These are phyloP conservation scores for Apamea crenata DNA, from an alignment of 2,888 invertebrate genomes.

Conservation along the genomic window DNA sequence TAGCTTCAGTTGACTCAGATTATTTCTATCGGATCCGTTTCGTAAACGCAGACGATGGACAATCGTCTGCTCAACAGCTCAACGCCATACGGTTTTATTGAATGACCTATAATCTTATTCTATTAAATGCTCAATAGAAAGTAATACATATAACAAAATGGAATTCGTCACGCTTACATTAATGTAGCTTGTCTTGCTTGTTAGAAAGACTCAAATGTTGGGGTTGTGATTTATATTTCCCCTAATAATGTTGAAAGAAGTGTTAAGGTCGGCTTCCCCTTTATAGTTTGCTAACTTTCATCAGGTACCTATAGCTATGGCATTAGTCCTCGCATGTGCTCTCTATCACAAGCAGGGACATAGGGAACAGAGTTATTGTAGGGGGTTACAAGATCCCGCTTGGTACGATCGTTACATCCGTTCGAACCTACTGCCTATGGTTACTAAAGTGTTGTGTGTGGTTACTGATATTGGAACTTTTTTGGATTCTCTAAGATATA, in stretches of 20 bases:
- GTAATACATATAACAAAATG: not conserved
- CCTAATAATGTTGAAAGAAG: slow-evolving; percentile 6
- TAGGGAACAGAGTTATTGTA: not conserved
- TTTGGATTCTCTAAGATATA: not conserved
- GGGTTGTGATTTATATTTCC: not conserved
- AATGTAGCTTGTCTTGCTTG: not conserved
- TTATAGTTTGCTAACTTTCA: not conserved
- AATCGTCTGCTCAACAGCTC: too few species aligned
- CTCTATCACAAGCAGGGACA: not conserved
- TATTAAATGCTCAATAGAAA: not conserved
- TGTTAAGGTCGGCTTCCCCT: not conserved
- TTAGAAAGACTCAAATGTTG: not conserved
- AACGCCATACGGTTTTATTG: not conserved
- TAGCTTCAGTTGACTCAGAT: slow-evolving; percentile 15
- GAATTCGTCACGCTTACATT: not conserved
- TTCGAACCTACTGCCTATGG: not conserved
- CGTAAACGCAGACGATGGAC: not conserved
- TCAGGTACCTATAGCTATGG: not conserved
- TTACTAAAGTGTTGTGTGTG: not conserved
- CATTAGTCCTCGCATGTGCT: not conserved
- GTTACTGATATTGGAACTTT: not conserved
- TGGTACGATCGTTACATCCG: not conserved
- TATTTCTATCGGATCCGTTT: slow-evolving; percentile 9
- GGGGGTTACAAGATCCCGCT: not conserved
- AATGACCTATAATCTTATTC: not conserved